Conservation (phyloP, 2,797 vertebrate species). For the Dermochelys coriacea region DNA sequence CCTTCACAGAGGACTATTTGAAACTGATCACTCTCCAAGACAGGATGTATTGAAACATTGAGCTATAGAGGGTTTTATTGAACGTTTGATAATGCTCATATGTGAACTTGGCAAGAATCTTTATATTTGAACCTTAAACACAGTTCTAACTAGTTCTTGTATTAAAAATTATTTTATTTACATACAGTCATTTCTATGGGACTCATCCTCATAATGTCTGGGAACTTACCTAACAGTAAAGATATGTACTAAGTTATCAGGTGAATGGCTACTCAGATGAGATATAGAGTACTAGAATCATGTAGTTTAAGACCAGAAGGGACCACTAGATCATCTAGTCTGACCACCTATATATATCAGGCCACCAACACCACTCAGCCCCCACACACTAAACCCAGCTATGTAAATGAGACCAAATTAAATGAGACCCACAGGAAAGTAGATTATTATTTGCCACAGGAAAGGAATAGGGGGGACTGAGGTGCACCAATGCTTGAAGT, state of each 20-base stretch:
- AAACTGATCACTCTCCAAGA: neutral
- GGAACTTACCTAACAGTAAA: neutral
- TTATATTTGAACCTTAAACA: slow-evolving; percentile 19
- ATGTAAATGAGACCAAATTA: too few relatives aligned
- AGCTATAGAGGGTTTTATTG: neutral
- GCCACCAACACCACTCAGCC: too few relatives aligned
- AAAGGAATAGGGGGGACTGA: too few relatives aligned
- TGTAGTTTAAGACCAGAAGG: too few relatives aligned
- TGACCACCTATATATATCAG: too few relatives aligned
- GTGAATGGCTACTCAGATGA: neutral
- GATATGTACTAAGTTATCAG: neutral
- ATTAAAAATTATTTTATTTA: neutral
- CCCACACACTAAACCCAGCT: too few relatives aligned
- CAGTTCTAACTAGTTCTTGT: neutral
- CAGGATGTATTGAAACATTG: neutral
- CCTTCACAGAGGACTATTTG: neutral
- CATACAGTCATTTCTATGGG: neutral
- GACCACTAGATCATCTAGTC: too few relatives aligned
- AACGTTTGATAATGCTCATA: neutral
- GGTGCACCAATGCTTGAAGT: too few relatives aligned
- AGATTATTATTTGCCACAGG: too few relatives aligned
- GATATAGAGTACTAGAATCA: too few relatives aligned
- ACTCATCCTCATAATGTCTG: neutral
- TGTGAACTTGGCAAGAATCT: neutral
- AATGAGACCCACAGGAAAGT: too few relatives aligned